Percentiles rank a stretch among this genome's conserved stretches.
Conservation (phyloP, 2,113 vertebrate genomes). For the Catharus bicknelli region DNA sequence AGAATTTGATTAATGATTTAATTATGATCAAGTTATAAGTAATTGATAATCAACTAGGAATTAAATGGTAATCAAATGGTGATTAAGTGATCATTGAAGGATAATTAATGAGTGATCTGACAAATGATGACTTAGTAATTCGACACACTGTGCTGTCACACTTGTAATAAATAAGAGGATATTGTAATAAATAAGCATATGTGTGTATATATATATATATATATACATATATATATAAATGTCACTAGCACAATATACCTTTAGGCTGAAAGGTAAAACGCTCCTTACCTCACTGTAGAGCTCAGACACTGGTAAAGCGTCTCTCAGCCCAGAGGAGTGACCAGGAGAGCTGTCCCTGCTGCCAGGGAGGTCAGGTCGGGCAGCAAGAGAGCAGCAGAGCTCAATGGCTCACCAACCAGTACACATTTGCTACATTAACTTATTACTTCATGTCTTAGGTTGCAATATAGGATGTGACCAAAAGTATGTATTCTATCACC, state of each 20-base stretch:
- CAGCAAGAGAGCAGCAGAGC: neutral
- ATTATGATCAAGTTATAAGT: neutral
- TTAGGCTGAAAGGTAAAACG: fast-evolving
- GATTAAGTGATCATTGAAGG: fast-evolving
- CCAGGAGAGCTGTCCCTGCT: neutral
- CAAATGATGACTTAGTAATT: neutral
- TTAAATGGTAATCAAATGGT: neutral
- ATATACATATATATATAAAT: neutral
- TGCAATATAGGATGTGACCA: too few species aligned
- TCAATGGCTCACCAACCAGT: fast-evolving
- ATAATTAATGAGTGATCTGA: neutral
- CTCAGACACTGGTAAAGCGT: fast-evolving
- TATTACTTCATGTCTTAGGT: too few species aligned
- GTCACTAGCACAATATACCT: neutral
- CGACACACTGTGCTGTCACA: too few species aligned
- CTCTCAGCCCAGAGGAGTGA: neutral
- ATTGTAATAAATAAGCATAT: neutral
- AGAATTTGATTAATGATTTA: neutral
- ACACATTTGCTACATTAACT: neutral
- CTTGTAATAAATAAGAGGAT: neutral
- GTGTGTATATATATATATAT: too few species aligned
- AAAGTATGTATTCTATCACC: too few species aligned
- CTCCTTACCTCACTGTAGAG: neutral
- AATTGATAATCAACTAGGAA: neutral
- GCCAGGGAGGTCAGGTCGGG: neutral